Base-by-base conservation (phyloP, 2,888 invertebrate species). In the Drosophila phalerata region DNA sequence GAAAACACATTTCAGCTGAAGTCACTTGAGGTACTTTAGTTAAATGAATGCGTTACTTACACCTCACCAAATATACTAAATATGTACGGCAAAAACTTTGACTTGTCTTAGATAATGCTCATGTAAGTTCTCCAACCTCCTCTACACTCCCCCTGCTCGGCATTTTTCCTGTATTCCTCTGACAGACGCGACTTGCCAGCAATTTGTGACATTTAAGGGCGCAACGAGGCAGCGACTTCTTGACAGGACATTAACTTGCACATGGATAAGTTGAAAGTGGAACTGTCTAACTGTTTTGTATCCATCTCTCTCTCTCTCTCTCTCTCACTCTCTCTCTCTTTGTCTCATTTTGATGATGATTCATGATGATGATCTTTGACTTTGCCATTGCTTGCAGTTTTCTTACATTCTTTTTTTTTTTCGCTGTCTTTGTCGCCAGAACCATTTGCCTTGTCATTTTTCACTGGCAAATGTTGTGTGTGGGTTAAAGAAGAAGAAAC, bases 181-280 rank as follows among this genome's bases (percentile, higher is more conserved):
- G 30, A 30, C 15, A 42, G 48, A 48, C 48, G 63, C 45, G 68
- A 64, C 58, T 69, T 63, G 64, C 42, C 63, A 79, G 58, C 82
- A 87, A 85, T 85, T 85, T 85, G 84, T 89, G 84, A 87, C 84
- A 82, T 87, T 89, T 85, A 85, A 84, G 84, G 75, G 56, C 87
- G 78, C 81, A 83, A 84, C 89, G 84, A 84, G 85, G 85, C 88
- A 87, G 84, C 88, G 85, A 85, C 89, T 88, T 89, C 90, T 85
- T 85, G 89, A 88, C 85, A 85, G 85, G 78, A 85, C 85, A 85
- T 85, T 85, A 85, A 85, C 90, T 89, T 81, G 69, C 85, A 75
- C 86, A 80, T 72, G 81, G 78, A 67, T 79, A 79, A 75, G 57
- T 81, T 79, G 57, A 47, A 73, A 62, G 73, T 57, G 53, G 61